Evolutionary conservation across 2,888 invertebrate species (phyloP).

Genomic region (Dexiosoma caninum): DNA sequence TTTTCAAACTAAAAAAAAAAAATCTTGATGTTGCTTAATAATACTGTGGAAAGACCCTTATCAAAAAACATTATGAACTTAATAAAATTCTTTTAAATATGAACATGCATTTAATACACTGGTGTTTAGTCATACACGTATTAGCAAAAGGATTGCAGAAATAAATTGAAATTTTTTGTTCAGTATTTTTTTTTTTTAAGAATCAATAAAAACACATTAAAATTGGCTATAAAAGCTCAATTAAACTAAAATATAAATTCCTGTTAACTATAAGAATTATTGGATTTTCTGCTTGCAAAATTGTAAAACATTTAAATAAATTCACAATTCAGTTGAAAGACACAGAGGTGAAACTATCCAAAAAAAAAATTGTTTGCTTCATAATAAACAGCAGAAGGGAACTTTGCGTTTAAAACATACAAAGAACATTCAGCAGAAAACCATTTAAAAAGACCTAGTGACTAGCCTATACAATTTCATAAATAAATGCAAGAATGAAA

Average conservation of each 20-base stretch:
- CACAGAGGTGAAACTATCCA: too few relatives aligned
- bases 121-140: too few relatives aligned
- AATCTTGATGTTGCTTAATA: background rate
- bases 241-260: constrained; percentile 35
- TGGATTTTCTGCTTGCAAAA: constrained; percentile 12
- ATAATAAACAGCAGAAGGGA: too few relatives aligned
- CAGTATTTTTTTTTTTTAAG: background rate
- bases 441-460: too few relatives aligned
- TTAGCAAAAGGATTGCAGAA: too few relatives aligned
- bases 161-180: too few relatives aligned
- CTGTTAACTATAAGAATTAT: background rate
- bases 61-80: constrained; percentile 43
- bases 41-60: constrained; percentile 18
- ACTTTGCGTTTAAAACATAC: too few relatives aligned
- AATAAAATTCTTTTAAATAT: constrained; percentile 41
- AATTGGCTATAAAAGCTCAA: constrained; percentile 41
- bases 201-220: constrained; percentile 42
- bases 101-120: background rate
- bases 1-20: too few relatives aligned
- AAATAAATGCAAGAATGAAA: too few relatives aligned
- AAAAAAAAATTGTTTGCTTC: too few relatives aligned
- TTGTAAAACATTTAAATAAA: constrained; percentile 8
- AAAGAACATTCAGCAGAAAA: too few relatives aligned
- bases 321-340: background rate
- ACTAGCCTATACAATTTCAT: too few relatives aligned